phyloP scores from a whole-genome alignment of 2,113 vertebrate genomes.

The Gambusia affinis region DNA sequence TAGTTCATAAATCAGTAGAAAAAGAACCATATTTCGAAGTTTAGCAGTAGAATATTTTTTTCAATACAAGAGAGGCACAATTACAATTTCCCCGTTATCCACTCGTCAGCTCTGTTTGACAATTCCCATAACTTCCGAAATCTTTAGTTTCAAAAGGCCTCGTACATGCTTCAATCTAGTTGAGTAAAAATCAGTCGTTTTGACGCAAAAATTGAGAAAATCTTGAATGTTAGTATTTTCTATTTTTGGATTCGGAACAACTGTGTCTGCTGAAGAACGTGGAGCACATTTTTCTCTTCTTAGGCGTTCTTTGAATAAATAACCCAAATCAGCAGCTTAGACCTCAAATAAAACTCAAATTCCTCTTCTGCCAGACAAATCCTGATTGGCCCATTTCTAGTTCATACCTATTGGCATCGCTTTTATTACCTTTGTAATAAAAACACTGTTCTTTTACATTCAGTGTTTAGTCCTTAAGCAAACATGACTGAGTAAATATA shows the following conservation, averaged over 20 bases:
- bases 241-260: not conserved
- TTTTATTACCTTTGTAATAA: not conserved
- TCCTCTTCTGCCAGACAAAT: too few relatives aligned
- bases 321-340: not conserved
- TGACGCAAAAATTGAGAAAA: not conserved
- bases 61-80: not conserved
- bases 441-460: not conserved
- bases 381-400: not conserved
- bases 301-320: not conserved
- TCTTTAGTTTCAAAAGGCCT: not conserved
- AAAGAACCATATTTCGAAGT: too few relatives aligned
- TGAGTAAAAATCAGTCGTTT: not conserved
- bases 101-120: too few relatives aligned
- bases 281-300: not conserved
- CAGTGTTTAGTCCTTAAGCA: conserved; percentile 14
- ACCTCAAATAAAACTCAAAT: too few relatives aligned
- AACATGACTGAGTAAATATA: not conserved
- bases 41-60: not conserved
- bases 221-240: too few relatives aligned
- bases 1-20: too few relatives aligned
- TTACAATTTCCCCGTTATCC: not conserved
- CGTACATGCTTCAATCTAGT: not conserved
- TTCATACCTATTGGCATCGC: not conserved
- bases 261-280: not conserved
- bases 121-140: too few relatives aligned